Evolutionary conservation across 35 echinoderm and acorn worm genomes (phyloP).

Genomic region (Apostichopus californicus): DNA sequence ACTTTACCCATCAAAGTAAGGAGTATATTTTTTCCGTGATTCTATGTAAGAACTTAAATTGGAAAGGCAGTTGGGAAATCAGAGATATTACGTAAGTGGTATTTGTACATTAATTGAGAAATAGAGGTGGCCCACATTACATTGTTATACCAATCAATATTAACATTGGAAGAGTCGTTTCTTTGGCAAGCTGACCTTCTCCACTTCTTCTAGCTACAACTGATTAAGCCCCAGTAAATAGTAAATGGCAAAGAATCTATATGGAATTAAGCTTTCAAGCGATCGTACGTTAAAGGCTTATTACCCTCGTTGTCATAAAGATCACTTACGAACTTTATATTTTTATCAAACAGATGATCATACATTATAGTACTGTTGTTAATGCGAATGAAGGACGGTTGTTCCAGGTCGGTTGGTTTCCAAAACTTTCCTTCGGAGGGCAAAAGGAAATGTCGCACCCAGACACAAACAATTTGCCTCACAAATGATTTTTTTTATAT

Average conservation of each 20-base stretch:
- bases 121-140: neutral
- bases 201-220: neutral
- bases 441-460: neutral
- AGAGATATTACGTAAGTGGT: neutral
- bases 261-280: neutral
- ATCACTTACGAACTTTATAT: too few relatives aligned
- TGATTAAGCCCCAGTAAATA: slow-evolving; percentile 3
- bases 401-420: too few relatives aligned
- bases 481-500: neutral
- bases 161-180: neutral
- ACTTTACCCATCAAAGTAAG: too few relatives aligned
- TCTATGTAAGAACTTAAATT: too few relatives aligned
- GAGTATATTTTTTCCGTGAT: too few relatives aligned
- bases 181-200: neutral
- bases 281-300: neutral
- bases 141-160: neutral
- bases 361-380: too few relatives aligned
- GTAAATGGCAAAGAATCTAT: slow-evolving; percentile 9
- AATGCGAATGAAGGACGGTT: too few relatives aligned
- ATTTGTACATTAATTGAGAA: neutral
- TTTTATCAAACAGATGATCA: too few relatives aligned
- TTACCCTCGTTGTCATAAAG: neutral
- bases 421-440: neutral
- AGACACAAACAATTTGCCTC: neutral
- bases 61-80: neutral